Base-by-base conservation (phyloP, 2,797 vertebrate species). In the Manis crassicaudata region DNA sequence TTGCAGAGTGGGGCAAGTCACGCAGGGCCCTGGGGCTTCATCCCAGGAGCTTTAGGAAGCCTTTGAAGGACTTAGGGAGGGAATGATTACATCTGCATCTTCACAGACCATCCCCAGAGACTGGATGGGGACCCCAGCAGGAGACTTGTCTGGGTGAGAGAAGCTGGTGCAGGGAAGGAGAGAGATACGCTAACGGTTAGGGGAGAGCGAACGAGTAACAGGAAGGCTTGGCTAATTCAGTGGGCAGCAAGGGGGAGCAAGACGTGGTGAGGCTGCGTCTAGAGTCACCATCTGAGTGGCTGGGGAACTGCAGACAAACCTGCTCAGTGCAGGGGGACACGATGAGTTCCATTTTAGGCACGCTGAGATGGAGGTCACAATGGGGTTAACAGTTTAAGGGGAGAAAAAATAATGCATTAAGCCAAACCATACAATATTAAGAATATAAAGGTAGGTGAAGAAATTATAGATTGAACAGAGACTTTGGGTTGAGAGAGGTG, bases 391-490 rank as follows among this genome's bases (percentile, higher is more conserved):
- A 4, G 1, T 35, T 73, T n/a, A 84, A 90, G 35, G 32, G 32
- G 68, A 62, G 76, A 81, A 89, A 94, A 95, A 80, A 79, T 54
- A 93, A 80, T 60, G 79, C 27, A 32, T 58, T 1, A 75, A 79
- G 62, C 50, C 82, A 87, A 54, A 87, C 72, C 23, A 14, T 37
- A n/a, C 91, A 75, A 37, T 88, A 79, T 79, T 79, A 92, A 95
- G 94, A 50, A 90, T 70, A 84, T 50, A 81, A 88, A 96, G 81
- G 81, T 88, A 82, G 82, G 46, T 2, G 12, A 97, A 54, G 52
- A 90, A 93, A 92, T 94, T 92, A 93, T 37, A 88, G 62, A 20
- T 62, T 86, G 82, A 96, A 77, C 14, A 37, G 94, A 94, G 73
- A 94, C 63, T 92, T 90, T 27, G 81, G 29, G 62, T 86, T 81